Base-by-base conservation (phyloP, 2,888 invertebrate genomes). In the Vannuccia rotundouncinata region DNA sequence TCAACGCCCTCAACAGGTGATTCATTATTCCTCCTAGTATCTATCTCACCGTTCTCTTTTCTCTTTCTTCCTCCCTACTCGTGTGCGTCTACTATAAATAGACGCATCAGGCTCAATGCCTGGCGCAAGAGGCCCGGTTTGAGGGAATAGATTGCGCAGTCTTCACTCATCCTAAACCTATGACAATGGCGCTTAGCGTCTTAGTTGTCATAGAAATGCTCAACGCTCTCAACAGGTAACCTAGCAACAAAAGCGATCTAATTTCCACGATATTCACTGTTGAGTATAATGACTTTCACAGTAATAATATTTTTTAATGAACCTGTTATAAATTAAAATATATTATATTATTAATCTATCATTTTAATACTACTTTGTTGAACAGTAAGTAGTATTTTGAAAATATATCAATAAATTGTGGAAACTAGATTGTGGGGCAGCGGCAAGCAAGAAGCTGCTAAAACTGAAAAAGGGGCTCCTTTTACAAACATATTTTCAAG, bases 131-230 rank as follows among this genome's bases (percentile, higher is more conserved):
- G 78, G 85, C 85, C 82, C 84, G 85, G 28, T 80, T 80, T 80
- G 80, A 80, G 60, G 80, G 80, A 31, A 59, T 80, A 17, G 80
- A 80, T 25, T 80, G 80, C 59, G 30, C 80, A 1, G 77, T 80
- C 31, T 80, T 80, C 79, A 79, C 59, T 30, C 80, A 80, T 30
- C 80, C 80, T 0, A 80, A 80, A 28, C 80, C 80, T 28, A 80
- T 80, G 80, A 80, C 99, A 84, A 98, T 99, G 98, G 99, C 99
- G 85, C 91, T 99, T 86, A 99, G 98, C 83, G 99, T 99, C 85
- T 92, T 99, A 86, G 99, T 99, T 86, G 98, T 97, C 88, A 99
- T 99, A 91, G 99, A 99, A 91, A 99, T 99, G 99, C 92, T 98
- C 90, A 99, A 99, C 91, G 99, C 99, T 86, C 93, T 99, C 93